Base-by-base conservation (phyloP, 2,888 invertebrate genomes). In the Temnothorax ravouxi region DNA sequence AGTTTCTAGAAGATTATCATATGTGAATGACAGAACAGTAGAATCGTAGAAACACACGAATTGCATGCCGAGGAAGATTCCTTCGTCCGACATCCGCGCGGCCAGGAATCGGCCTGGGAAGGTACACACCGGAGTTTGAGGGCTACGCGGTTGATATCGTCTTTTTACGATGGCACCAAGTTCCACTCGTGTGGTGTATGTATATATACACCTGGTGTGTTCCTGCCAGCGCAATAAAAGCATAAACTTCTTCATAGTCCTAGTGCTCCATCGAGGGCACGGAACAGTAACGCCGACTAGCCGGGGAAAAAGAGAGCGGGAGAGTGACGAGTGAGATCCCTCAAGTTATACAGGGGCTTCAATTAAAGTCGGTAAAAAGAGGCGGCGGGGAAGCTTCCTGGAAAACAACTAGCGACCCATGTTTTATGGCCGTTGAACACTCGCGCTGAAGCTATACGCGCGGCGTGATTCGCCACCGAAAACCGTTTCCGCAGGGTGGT, bases 341-440 rank as follows among this genome's bases (percentile, higher is more conserved):
- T 89, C 85, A 85, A 88, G 91, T 88, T 91, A 91, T 91, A 91
- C 91, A 89, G 85, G 86, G 89, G n/a, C 90, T 91, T 92, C 93
- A 93, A 93, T 93, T 93, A 93, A 91, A 91, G 91, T 86, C 89
- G 88, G 90, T 89, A 90, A 91, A 91, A 91, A 91, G 87, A 72
- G 4, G 79, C 76, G 82, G 38, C 61, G 88, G 89, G 88, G 87
- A 91, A 89, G 88, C 84, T 92, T 91, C 90, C 85, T 72, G 88
- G 89, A 92, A 89, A 90, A 83, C 86, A 86, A 90, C 88, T 86
- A 88, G 88, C 88, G 85, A 89, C 87, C 87, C 74, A 84, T 74
- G 91, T 86, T 91, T 92, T 90, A 91, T 85, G 81, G 76, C 85
- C 84, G 64, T 59, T 25, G 29, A 29, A 74, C 75, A 69, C 86